Base-by-base conservation (phyloP, 53 echinoderm and acorn worm genomes). In the Antedon mediterranea region DNA sequence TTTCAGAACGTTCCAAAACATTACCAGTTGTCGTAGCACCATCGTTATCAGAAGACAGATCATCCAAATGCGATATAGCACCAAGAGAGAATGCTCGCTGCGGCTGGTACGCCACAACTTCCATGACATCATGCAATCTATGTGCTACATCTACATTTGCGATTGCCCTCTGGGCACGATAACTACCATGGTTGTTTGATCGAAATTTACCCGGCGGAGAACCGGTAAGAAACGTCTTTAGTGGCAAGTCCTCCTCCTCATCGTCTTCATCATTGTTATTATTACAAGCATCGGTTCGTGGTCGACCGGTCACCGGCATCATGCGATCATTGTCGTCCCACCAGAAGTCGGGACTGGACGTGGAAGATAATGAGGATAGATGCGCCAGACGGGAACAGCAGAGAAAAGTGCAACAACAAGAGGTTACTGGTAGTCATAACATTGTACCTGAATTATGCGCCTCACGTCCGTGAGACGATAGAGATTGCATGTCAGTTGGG, bases 321-420 rank as follows among this genome's bases (percentile, higher is more conserved):
- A 57, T 57, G 23, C 57, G 57, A 23, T 57, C 57, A 26, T 57
- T 57, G 23, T 57, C 57, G 57, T 57, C 57, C 57, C 57, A 57
- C 57, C 57, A 57, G 20, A 57, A 57, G 23, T 57, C 57, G 3
- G 57, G 57, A 57, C 57, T 57, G 15, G 57, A 57, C 57, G 57
- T 18, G 57, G 57, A 57, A 8, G 57, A 57, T 57, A 57, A 13
- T 11, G 57, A 57, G 20, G 57, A 57, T 3, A 57, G 57, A 57
- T 57, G 57, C 2, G 57, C 57, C 57, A 57, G 20, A 57, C 57
- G 57, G 20, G 57, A 11, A 57, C 57, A 57, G 57, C 57, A 57
- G 57, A 57, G 57, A 57, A 57, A 57, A 57, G 57, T 57, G 57
- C 57, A 57, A 57, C 57, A 57, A 57, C 57, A 57, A 57, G 57